phyloP scores from a whole-genome alignment of 2,797 vertebrate genomes.

The Parauchenoglanis ngamensis region DNA sequence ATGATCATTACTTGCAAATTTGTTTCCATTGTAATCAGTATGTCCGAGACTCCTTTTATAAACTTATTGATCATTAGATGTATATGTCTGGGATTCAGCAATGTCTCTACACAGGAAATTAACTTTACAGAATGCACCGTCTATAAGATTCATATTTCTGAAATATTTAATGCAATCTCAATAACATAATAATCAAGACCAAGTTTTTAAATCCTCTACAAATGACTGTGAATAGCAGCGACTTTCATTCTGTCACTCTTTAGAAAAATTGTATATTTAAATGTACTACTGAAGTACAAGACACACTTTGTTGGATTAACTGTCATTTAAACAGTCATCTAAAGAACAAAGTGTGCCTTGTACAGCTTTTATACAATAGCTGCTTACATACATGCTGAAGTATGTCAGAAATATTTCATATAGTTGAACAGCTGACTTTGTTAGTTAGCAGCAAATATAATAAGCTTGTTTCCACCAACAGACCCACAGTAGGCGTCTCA shows the following conservation, averaged over 20 bases:
- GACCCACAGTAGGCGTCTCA: not conserved
- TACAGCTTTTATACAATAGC: slow-evolving; percentile 13
- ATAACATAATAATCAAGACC: not conserved
- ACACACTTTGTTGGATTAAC: slow-evolving; percentile 9
- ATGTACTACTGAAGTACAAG: not conserved
- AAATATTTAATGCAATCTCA: slow-evolving; percentile 11
- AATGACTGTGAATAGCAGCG: not conserved
- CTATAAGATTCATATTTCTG: not conserved
- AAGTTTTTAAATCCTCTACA: slow-evolving; percentile 10
- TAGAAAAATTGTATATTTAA: slow-evolving; percentile 9
- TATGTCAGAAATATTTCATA: slow-evolving; percentile 5
- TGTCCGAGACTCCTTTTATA: not conserved
- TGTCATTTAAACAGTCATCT: slow-evolving; percentile 7
- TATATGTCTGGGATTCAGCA: not conserved
- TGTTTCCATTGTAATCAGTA: not conserved
- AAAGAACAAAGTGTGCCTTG: slow-evolving; percentile 31
- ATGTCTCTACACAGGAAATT: not conserved
- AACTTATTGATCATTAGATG: not conserved
- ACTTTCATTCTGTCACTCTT: slow-evolving; percentile 5
- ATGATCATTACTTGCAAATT: not conserved
- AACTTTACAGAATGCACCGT: not conserved
- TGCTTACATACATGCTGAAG: slow-evolving; percentile 15
- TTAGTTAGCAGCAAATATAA: slow-evolving; percentile 11
- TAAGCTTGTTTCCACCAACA: slow-evolving; percentile 19
- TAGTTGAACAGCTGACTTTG: slow-evolving; percentile 18